Conservation (phyloP, 2,113 vertebrate species). For the Ibidorhyncha struthersii region DNA sequence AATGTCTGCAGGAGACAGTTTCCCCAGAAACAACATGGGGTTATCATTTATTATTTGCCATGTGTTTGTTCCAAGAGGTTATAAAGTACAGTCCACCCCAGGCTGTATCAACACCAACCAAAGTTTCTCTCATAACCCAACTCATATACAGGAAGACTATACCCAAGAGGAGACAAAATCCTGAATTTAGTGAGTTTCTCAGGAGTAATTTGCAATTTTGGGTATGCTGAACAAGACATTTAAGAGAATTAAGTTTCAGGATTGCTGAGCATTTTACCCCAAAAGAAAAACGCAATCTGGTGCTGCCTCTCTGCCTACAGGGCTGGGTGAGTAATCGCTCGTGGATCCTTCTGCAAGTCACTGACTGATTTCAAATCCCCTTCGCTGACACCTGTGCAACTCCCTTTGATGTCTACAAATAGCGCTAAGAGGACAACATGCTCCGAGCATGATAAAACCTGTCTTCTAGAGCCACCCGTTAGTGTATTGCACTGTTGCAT, state of each 20-base stretch:
- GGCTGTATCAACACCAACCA: not conserved
- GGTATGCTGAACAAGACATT: not conserved
- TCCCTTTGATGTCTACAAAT: not conserved
- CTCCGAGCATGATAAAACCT: not conserved
- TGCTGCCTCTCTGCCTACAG: not conserved
- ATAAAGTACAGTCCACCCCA: not conserved
- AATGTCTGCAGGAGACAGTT: not conserved
- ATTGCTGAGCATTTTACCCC: not conserved
- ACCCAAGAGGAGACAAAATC: not conserved
- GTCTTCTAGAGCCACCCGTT: not conserved
- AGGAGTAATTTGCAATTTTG: not conserved
- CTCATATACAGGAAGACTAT: not conserved
- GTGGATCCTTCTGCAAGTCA: not conserved
- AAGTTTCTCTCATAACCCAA: not conserved
- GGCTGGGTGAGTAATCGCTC: not conserved
- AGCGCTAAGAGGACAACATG: not conserved
- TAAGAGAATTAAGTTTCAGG: not conserved
- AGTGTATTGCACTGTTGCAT: not conserved
- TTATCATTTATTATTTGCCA: not conserved
- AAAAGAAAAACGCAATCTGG: rapidly evolving
- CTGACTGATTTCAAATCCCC: not conserved
- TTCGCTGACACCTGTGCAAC: not conserved
- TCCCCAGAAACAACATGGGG: not conserved
- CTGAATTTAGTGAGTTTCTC: not conserved
- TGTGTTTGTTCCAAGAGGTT: not conserved